Evolutionary conservation across 1,140 invertebrate genomes (phyloP).

Genomic region (Armadillidium nasatum): DNA sequence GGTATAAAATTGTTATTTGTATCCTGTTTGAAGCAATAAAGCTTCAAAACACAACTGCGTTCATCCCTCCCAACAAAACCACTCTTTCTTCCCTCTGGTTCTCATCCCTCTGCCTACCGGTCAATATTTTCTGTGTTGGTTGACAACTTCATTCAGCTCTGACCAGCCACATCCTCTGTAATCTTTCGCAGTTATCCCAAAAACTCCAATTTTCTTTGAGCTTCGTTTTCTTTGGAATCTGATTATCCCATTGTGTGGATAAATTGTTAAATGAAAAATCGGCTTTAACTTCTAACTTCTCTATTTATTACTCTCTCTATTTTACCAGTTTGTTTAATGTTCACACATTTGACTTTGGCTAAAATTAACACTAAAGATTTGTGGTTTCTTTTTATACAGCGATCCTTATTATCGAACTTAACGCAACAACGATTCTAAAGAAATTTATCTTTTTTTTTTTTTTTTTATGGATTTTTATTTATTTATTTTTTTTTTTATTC

Average conservation of each 20-base stretch:
- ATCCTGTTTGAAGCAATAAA: slow-evolving; percentile 4
- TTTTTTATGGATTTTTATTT: not conserved
- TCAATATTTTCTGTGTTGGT: not conserved
- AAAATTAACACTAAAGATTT: not conserved
- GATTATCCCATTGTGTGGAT: not conserved
- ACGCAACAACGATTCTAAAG: not conserved
- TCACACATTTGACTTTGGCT: not conserved
- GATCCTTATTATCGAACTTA: not conserved
- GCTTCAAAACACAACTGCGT: not conserved
- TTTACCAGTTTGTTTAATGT: slow-evolving; percentile 3
- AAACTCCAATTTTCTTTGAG: not conserved
- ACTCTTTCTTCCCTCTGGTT: not conserved
- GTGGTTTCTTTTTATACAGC: not conserved
- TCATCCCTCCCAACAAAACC: not conserved
- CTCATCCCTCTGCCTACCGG: not conserved
- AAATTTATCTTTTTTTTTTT: not conserved
- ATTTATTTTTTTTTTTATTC: too few species aligned
- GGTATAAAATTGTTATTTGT: slow-evolving; percentile 8
- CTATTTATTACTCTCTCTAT: not conserved
- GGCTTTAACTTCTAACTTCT: not conserved
- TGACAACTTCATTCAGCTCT: not conserved
- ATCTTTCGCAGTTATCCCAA: not conserved
- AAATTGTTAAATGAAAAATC: not conserved
- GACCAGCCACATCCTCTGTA: not conserved
- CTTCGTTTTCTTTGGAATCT: not conserved